phyloP scores from a whole-genome alignment of 2,797 vertebrate genomes.

The Channallabes apus region DNA sequence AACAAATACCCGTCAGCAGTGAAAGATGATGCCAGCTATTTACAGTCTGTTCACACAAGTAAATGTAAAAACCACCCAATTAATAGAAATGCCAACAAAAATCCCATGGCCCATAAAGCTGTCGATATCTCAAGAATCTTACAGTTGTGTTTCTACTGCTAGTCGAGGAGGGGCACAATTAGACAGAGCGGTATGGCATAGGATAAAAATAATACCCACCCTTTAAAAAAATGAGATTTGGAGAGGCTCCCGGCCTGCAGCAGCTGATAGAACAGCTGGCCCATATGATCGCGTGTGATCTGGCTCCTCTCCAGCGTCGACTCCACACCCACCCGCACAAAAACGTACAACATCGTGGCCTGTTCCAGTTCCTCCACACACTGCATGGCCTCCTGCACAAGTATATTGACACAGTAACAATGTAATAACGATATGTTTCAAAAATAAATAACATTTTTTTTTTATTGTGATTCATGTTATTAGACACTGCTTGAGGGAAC shows the following conservation, averaged over 20 bases:
- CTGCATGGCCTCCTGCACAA: constrained; percentile 87
- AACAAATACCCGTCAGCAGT: not conserved
- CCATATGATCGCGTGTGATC: constrained; percentile 96
- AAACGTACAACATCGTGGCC: constrained; percentile 80
- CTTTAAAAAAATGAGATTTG: constrained; percentile 90
- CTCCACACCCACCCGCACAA: constrained; percentile 91
- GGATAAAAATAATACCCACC: constrained; percentile 71
- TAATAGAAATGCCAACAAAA: not conserved
- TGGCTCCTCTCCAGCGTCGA: constrained; percentile 95
- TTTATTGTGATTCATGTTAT: not conserved
- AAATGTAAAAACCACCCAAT: not conserved
- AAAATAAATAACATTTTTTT: too few species aligned
- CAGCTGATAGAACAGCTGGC: constrained; percentile 89
- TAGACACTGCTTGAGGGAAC: constrained; percentile 28
- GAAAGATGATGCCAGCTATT: not conserved
- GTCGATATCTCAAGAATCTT: not conserved
- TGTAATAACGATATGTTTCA: not conserved
- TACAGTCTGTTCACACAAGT: not conserved
- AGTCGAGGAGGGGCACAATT: not conserved
- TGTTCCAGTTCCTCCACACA: constrained; percentile 90
- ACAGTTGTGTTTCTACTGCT: not conserved
- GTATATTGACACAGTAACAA: not conserved
- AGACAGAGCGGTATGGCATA: not conserved
- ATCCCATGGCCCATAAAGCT: not conserved
- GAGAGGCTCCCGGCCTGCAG: constrained; percentile 84